Conservation (phyloP, 2,113 vertebrate species). For the Daboia siamensis region DNA sequence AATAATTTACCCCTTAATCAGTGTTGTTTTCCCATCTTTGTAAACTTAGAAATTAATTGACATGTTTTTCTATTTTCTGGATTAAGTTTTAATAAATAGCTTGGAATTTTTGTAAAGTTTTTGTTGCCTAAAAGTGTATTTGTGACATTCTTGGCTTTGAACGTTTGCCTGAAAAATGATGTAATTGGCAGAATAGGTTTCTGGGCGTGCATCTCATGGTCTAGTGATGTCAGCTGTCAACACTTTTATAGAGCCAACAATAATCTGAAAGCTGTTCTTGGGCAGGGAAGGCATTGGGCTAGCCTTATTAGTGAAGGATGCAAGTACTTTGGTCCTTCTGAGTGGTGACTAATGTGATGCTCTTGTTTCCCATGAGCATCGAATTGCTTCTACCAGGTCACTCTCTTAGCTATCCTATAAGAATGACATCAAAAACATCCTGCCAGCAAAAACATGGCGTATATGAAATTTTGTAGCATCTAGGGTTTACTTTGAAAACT, state of each 20-base stretch:
- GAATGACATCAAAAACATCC: constrained; percentile 18
- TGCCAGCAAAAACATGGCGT: background rate
- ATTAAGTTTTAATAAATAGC: constrained; percentile 4
- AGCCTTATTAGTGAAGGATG: constrained; percentile 18
- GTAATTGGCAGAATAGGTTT: constrained; percentile 56
- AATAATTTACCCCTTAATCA: constrained; percentile 1
- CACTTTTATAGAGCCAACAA: constrained; percentile 41
- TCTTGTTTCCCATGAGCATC: constrained; percentile 29
- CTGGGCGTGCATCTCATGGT: constrained; percentile 40
- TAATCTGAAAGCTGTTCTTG: constrained; percentile 45
- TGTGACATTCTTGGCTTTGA: constrained; percentile 49
- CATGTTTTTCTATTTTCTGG: background rate
- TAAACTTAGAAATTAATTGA: constrained; percentile 27
- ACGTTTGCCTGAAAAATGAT: constrained; percentile 55
- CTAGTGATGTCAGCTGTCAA: constrained; percentile 60
- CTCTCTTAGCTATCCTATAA: constrained; percentile 11
- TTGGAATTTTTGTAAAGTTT: constrained; percentile 20
- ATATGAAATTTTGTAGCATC: background rate
- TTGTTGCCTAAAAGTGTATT: constrained; percentile 38
- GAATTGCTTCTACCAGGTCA: constrained; percentile 29
- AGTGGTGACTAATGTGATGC: constrained; percentile 30
- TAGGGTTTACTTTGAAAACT: background rate
- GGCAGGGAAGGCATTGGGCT: constrained; percentile 25
- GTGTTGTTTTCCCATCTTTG: constrained; percentile 29
- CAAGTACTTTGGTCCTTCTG: background rate